These are phyloP conservation scores for Thunnus albacares DNA, from an alignment of 2,797 vertebrate genomes.

Conservation along the genomic window DNA sequence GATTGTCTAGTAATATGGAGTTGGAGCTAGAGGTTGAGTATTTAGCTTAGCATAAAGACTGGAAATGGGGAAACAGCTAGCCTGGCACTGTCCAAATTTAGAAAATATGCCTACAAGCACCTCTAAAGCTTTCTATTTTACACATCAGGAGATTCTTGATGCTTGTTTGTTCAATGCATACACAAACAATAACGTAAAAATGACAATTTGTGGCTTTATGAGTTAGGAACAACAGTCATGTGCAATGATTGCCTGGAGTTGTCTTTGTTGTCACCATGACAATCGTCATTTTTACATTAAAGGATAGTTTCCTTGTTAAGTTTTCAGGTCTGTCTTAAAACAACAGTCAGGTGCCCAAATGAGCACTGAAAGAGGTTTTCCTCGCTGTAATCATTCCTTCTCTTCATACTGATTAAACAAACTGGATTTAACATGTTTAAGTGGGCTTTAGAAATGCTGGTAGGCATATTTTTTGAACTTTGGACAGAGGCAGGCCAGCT, in stretches of 20 bases:
- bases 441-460: no score
- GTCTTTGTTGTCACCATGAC: background rate
- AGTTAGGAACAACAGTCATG: background rate
- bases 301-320: no score
- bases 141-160: no score
- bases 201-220: background rate
- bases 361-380: no score
- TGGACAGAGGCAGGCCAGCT: background rate
- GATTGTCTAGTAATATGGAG: no score
- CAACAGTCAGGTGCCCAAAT: no score
- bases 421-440: no score
- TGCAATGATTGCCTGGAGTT: background rate
- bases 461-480: background rate
- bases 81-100: no score
- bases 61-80: background rate
- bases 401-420: background rate
- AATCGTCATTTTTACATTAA: background rate
- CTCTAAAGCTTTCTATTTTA: no score
- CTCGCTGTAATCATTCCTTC: no score
- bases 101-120: no score
- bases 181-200: background rate
- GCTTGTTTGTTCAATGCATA: background rate
- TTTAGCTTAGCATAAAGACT: background rate
- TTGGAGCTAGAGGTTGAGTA: background rate
- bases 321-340: no score